Conservation (phyloP, 2,888 invertebrate species). For the Rosalia funebris region DNA sequence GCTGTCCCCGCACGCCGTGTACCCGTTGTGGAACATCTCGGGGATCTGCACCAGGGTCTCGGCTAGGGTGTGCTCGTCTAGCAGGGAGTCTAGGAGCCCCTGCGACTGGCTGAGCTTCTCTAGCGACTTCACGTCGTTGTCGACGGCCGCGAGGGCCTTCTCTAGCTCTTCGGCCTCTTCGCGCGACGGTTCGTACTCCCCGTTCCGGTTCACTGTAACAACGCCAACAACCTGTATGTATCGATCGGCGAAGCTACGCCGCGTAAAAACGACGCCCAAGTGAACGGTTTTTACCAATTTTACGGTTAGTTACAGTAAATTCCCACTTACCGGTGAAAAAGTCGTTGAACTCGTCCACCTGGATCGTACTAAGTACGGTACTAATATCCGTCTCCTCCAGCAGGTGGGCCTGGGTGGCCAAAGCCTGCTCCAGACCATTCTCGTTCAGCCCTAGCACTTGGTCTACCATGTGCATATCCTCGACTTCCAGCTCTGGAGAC, state of each 20-base stretch:
- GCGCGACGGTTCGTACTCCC: constrained; percentile 76
- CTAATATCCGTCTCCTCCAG: constrained; percentile 79
- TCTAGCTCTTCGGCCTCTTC: constrained; percentile 91
- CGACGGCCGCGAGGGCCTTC: constrained; percentile 82
- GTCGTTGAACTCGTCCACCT: constrained; percentile 85
- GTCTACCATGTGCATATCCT: constrained; percentile 68
- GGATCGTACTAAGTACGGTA: constrained; percentile 80
- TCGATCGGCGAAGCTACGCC: too few species aligned
- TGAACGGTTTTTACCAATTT: too few species aligned
- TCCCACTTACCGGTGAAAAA: constrained; percentile 78
- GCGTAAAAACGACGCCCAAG: too few species aligned
- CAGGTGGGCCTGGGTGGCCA: constrained; percentile 73
- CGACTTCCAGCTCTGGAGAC: constrained; percentile 56
- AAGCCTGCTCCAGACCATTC: constrained; percentile 71
- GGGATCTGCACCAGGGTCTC: constrained; percentile 66
- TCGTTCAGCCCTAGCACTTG: constrained; percentile 68
- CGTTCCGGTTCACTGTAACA: constrained; percentile 73
- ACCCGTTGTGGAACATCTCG: constrained; percentile 66
- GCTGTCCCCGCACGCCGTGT: constrained; percentile 59
- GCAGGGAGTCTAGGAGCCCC: constrained; percentile 70
- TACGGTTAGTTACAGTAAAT: too few species aligned
- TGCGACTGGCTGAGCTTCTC: constrained; percentile 74
- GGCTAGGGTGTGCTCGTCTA: constrained; percentile 69
- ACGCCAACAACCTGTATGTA: too few species aligned
- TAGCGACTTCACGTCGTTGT: constrained; percentile 76